Evolutionary conservation across 2,888 invertebrate genomes (phyloP).

Genomic region (Cinara cedri): DNA sequence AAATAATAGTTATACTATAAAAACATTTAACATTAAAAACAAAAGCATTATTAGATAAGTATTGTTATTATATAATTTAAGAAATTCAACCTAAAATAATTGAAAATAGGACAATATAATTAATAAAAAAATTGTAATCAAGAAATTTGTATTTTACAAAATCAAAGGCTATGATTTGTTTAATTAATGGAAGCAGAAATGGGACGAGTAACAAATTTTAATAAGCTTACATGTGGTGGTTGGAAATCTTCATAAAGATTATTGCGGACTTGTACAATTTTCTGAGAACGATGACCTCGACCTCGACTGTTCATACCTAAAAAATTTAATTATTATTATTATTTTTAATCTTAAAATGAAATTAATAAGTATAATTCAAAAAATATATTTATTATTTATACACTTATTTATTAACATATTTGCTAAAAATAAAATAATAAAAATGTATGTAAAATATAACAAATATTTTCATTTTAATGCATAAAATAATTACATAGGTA

Average conservation of each 20-base stretch:
- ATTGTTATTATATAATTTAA: too few species aligned
- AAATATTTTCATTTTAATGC: too few species aligned
- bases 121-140: too few species aligned
- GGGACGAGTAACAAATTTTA: constrained; percentile 1
- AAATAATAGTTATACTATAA: too few species aligned
- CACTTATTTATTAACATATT: not conserved
- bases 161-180: too few species aligned
- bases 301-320: constrained; percentile 32
- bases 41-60: too few species aligned
- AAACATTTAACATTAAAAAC: too few species aligned
- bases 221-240: constrained; percentile 16
- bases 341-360: not conserved
- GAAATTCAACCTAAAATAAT: too few species aligned
- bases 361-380: not conserved
- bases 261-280: constrained; percentile 42
- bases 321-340: not conserved
- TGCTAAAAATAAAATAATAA: not conserved
- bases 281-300: constrained; percentile 27
- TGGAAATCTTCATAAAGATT: constrained; percentile 15
- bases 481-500: not conserved
- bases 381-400: not conserved
- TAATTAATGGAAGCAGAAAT: too few species aligned
- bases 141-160: too few species aligned
- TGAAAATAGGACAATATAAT: too few species aligned
- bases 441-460: too few species aligned